These are phyloP conservation scores for Trichopria drosophilae DNA, from an alignment of 2,888 invertebrate genomes.

Conservation along the genomic window DNA sequence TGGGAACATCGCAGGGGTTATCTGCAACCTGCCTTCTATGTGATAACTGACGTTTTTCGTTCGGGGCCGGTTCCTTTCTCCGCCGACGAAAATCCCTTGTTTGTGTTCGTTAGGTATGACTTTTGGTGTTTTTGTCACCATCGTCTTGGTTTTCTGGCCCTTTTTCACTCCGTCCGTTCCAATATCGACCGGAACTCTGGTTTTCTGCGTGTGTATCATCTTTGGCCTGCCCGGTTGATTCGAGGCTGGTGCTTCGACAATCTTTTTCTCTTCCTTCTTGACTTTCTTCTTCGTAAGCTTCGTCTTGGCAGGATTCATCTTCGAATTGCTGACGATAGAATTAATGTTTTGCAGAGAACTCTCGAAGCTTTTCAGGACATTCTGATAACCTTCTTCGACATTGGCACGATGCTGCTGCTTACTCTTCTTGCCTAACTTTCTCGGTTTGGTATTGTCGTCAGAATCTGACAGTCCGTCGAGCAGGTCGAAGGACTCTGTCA, in stretches of 20 bases:
- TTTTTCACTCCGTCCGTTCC: conserved; percentile 62
- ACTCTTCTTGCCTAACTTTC: conserved; percentile 52
- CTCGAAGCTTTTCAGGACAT: conserved; percentile 54
- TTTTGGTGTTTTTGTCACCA: conserved; percentile 63
- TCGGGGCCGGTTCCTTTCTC: conserved; percentile 62
- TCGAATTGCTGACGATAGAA: conserved; percentile 58
- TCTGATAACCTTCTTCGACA: conserved; percentile 54
- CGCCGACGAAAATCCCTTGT: conserved; percentile 53
- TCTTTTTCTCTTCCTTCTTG: conserved; percentile 53
- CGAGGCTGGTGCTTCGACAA: conserved; percentile 45
- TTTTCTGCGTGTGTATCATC: conserved; percentile 78
- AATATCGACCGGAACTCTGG: conserved; percentile 61
- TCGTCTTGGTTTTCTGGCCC: conserved; percentile 64
- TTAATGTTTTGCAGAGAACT: conserved; percentile 56
- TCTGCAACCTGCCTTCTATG: conserved; percentile 61
- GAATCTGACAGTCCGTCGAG: conserved; percentile 51
- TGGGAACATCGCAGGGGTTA: conserved; percentile 62
- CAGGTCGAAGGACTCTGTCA: conserved; percentile 49
- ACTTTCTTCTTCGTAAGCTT: conserved; percentile 51
- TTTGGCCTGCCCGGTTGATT: conserved; percentile 65
- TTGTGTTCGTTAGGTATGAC: conserved; percentile 53
- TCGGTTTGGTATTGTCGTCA: conserved; percentile 54
- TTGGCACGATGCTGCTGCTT: conserved; percentile 49
- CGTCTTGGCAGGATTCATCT: conserved; percentile 49
- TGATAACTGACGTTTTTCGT: conserved; percentile 70